Percentiles rank a stretch among this genome's conserved stretches.
phyloP scores from a whole-genome alignment of 2,797 vertebrate genomes.

The Nyctalus aviator region DNA sequence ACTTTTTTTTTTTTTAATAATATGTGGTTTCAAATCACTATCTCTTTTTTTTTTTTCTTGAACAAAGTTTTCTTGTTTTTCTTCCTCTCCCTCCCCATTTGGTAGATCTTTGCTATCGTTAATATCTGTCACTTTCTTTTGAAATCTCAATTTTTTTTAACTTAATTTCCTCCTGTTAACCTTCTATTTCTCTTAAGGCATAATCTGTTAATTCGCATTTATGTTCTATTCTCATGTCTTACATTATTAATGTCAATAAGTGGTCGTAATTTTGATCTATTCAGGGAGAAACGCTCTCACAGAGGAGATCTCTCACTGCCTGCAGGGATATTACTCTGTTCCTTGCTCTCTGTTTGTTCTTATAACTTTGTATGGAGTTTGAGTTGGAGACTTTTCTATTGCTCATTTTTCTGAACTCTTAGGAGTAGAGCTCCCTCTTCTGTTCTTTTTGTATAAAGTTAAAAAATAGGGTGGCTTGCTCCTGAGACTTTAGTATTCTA shows the following conservation, averaged over 20 bases:
- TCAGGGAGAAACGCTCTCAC: neutral
- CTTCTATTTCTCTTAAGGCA: slow-evolving; percentile 21
- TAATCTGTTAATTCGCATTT: neutral
- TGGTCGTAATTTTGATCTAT: neutral
- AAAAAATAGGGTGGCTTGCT: neutral
- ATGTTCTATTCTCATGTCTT: neutral
- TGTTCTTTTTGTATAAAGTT: neutral
- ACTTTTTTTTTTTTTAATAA: slow-evolving; percentile 1
- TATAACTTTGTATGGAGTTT: neutral
- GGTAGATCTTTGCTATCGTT: neutral
- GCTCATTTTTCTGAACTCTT: neutral
- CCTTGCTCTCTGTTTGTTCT: neutral
- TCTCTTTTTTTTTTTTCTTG: neutral
- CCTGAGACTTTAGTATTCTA: neutral
- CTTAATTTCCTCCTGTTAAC: neutral
- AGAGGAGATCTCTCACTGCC: neutral
- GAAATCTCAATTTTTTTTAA: neutral
- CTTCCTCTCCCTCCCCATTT: neutral
- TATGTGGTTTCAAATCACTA: neutral
- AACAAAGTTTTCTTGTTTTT: neutral
- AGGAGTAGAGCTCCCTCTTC: neutral
- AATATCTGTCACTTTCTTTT: neutral
- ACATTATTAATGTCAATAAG: neutral
- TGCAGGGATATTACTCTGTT: neutral
- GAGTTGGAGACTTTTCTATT: neutral